Evolutionary conservation across 2,797 vertebrate genomes (phyloP), one percentile per base, ranked within the genome.

Genomic region (Enteromius radiatus): DNA sequence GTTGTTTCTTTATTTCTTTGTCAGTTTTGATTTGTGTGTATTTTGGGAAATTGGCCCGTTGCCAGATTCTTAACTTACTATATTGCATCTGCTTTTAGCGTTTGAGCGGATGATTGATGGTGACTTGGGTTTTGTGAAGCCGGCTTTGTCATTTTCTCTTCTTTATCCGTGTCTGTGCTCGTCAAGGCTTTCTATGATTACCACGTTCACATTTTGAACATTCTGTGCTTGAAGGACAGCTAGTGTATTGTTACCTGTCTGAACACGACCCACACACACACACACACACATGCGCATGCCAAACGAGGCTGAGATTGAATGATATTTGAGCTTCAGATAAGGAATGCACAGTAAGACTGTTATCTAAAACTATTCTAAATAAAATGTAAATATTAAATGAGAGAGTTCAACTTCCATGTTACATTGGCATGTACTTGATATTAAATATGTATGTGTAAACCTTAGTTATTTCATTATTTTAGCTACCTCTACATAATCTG

Each of bases 1-100:
- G 49, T 65, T 23, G 82, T 28, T 78, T 88, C 76, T n/a, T 90
- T 85, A 59, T 23, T 90, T 85, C 52, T 81, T 88, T 88, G 90
- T 43, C 36, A 88, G 89, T 89, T 61, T 52, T 70, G 33, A 67
- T 23, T 69, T 43, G 38, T 73, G 11, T 73, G 47, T 65, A n/a
- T 38, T 85, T 67, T 78, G 14, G 12, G 23, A 3, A 43, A 41
- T 54, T 45, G n/a, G 10, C 8, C 36, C 5, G 5, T 77, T 67
- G 47, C 5, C 19, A 64, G 14, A 59, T 52, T 59, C 45, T 59
- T 45, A 36, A 19, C 15, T 12, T 36, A 41, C 19, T 45, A 0
- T 67, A 56, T 54, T 45, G 23, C 45, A 10, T 78, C 33, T 43
- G 4, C 76, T 73, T 28, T 43, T 79, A 65, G 33, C 1, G 47